These are phyloP conservation scores for Epizoanthus fatuus DNA, from an alignment of 92 coral and sea anemone genomes.

Conservation along the genomic window DNA sequence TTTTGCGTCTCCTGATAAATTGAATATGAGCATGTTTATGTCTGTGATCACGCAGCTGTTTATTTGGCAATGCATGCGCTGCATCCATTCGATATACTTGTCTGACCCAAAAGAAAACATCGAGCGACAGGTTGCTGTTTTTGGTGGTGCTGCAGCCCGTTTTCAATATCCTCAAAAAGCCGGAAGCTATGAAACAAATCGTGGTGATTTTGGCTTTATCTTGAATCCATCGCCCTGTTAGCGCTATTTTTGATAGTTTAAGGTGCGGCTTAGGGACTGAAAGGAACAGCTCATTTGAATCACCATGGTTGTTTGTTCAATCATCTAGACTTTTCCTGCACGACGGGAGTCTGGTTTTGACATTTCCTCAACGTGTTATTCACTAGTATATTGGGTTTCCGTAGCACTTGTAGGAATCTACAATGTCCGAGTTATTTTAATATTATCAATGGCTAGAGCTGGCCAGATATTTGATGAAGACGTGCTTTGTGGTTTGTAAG, in stretches of 20 bases:
- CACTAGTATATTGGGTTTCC: conserved; percentile 42
- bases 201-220: conserved; percentile 24
- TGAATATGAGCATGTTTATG: conserved; percentile 2
- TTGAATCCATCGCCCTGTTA: conserved; percentile 3
- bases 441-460: background rate
- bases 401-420: conserved; percentile 1
- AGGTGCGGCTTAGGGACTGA: conserved; percentile 3
- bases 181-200: conserved; percentile 24
- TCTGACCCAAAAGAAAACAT: background rate
- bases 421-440: conserved; percentile 1
- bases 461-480: background rate
- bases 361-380: conserved; percentile 33
- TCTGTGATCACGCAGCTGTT: background rate
- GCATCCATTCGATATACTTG: conserved; percentile 8
- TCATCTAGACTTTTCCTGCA: conserved; percentile 35
- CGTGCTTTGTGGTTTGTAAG: background rate
- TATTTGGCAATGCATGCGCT: conserved; percentile 1
- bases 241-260: background rate
- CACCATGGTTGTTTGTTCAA: conserved; percentile 32
- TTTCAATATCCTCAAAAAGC: conserved; percentile 1
- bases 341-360: conserved; percentile 31
- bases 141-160: background rate
- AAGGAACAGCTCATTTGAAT: conserved; percentile 22
- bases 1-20: conserved; percentile 7
- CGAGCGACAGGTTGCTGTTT: conserved; percentile 20